Evolutionary conservation across 2,797 vertebrate species (phyloP).

Genomic region (Smutsia temminckii): DNA sequence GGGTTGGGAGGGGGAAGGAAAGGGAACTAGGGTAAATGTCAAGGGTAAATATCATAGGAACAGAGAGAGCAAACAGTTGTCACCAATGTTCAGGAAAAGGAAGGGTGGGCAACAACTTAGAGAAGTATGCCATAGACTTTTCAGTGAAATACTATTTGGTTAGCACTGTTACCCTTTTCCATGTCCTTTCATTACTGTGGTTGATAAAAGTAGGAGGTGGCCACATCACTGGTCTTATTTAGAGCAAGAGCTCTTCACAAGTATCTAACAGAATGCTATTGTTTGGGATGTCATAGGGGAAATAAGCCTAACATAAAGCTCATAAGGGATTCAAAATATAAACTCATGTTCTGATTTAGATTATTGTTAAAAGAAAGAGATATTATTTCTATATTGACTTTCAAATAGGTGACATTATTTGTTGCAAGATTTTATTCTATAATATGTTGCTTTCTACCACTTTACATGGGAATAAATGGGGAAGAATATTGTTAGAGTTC

Average conservation of each 20-base stretch:
- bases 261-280: not conserved
- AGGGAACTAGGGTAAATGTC: conserved; percentile 57
- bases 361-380: conserved; percentile 51
- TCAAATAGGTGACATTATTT: not conserved
- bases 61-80: conserved; percentile 39
- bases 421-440: not conserved
- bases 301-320: not conserved
- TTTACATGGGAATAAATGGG: not conserved
- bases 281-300: not conserved
- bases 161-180: not conserved
- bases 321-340: not conserved
- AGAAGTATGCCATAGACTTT: conserved; percentile 1
- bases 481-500: not conserved
- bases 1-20: not conserved
- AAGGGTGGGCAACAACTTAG: not conserved
- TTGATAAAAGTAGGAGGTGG: not conserved
- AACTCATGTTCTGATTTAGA: not conserved
- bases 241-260: not conserved
- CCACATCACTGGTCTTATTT: not conserved
- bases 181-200: not conserved
- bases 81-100: conserved; percentile 60
- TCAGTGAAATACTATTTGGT: not conserved
- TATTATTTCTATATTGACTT: not conserved
- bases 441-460: not conserved
- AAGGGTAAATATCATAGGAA: conserved; percentile 59